Percentiles rank a stretch among this genome's conserved stretches.
Conservation (phyloP, 2,797 vertebrate species). For the Thunnus albacares region DNA sequence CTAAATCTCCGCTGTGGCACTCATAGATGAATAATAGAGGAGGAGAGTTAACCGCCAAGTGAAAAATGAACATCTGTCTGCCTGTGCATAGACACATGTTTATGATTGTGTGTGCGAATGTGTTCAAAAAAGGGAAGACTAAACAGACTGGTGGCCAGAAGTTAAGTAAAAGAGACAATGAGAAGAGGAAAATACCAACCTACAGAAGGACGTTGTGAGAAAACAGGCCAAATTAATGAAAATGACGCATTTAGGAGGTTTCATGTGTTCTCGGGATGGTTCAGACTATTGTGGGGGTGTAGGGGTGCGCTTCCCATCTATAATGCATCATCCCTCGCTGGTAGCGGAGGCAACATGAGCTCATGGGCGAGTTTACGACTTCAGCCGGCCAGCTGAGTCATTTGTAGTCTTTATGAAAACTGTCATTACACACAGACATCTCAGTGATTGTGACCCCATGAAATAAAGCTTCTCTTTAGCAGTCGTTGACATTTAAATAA, state of each 20-base stretch:
- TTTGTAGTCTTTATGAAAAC: conserved; percentile 20
- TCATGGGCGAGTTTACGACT: conserved; percentile 39
- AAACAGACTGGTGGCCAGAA: conserved; percentile 26
- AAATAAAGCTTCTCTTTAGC: too few species aligned
- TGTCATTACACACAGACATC: neutral
- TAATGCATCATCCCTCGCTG: conserved; percentile 59
- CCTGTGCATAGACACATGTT: conserved; percentile 30
- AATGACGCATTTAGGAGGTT: conserved; percentile 3
- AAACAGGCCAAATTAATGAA: conserved; percentile 1
- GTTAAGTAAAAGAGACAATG: conserved; percentile 1
- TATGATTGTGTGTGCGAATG: conserved; percentile 38
- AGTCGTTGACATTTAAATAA: too few species aligned
- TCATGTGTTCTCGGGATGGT: conserved; percentile 24
- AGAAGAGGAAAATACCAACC: neutral
- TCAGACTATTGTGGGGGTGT: conserved; percentile 21
- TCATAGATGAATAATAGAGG: conserved; percentile 71
- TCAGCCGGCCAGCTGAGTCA: conserved; percentile 24
- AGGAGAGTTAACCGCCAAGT: conserved; percentile 46
- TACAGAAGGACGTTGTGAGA: neutral
- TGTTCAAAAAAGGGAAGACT: conserved; percentile 11
- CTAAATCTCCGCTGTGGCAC: conserved; percentile 61
- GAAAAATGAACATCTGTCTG: conserved; percentile 61
- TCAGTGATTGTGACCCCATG: too few species aligned
- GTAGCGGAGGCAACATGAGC: conserved; percentile 52
- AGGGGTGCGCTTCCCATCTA: conserved; percentile 51